Evolutionary conservation across 2,113 vertebrate species (phyloP).

Genomic region (Podocnemis expansa): DNA sequence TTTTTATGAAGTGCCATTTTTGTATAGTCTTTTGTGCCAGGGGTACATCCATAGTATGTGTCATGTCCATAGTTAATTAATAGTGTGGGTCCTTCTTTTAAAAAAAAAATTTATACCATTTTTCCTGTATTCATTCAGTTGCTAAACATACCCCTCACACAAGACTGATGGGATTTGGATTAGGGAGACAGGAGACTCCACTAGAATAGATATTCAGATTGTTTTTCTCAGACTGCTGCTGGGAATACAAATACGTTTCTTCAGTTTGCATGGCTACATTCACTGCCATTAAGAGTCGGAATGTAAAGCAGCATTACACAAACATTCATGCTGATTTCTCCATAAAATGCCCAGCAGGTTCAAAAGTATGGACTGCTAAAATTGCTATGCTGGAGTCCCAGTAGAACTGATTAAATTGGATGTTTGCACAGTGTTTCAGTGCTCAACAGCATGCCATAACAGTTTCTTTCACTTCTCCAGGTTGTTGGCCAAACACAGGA

Average conservation of each 20-base stretch:
- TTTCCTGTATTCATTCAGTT: not conserved
- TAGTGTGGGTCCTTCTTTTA: not conserved
- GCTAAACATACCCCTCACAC: not conserved
- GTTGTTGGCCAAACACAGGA: slow-evolving; percentile 12
- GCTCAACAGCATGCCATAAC: not conserved
- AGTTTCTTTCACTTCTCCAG: slow-evolving; percentile 18
- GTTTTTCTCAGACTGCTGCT: not conserved
- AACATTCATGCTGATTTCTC: slow-evolving; percentile 11
- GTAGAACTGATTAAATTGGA: slow-evolving; percentile 27
- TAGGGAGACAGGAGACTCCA: not conserved
- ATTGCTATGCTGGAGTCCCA: not conserved
- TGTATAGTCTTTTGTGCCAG: not conserved
- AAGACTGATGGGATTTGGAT: not conserved
- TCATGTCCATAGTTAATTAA: not conserved
- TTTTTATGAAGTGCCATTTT: not conserved
- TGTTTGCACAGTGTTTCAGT: not conserved
- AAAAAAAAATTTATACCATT: not conserved
- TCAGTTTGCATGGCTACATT: not conserved
- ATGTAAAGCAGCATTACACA: not conserved
- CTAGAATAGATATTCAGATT: not conserved
- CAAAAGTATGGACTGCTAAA: not conserved
- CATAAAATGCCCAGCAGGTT: slow-evolving; percentile 37
- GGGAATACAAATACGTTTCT: not conserved
- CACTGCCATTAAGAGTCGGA: not conserved
- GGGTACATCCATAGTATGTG: not conserved